Evolutionary conservation across 2,888 invertebrate genomes (phyloP), one percentile per base, ranked within the genome.

Genomic region (Mesoligia furuncula): DNA sequence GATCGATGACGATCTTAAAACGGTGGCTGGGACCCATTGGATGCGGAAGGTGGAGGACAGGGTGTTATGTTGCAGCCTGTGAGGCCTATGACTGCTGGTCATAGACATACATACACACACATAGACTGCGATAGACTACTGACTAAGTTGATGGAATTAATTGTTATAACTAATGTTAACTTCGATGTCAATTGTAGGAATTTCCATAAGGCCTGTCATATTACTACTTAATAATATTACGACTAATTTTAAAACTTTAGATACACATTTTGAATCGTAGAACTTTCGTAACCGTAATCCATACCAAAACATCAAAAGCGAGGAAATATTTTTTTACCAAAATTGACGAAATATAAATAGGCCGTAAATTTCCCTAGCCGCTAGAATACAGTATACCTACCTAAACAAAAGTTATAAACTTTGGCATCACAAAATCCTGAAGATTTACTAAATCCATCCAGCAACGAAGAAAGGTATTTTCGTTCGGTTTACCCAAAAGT

Each of bases 391-490:
- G 36, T 27, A 15, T 15, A 59, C 59, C n/a, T 48, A 42, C 42
- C n/a, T 48, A 39, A 72, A 42, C 20, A 8, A 42, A 79, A 62
- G 24, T 79, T 54, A 57, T 1, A 17, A 75, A 57, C 45, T 79
- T 54, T n/a, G 39, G 9, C 42, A 48, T 71, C 70, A 64, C 54
- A 61, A 54, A 71, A 68, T 75, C 62, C 62, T 62, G 45, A 73
- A 69, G 31, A 62, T 61, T 70, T 6, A 67, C 75, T 45, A 54
- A 80, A 80, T 79, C 64, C 70, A 67, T 42, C 24, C 57, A 74
- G 67, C 54, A 69, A 45, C 48, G 15, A 24, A 17, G 13, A 59
- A 67, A 68, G 20, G 68, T 72, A 74, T 85, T 77, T 75, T 61
- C 72, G 36, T 67, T 54, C 15, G 54, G 65, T 57, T 67, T 15